Percentiles rank a stretch among this genome's conserved stretches.
Conservation (phyloP, 2,888 invertebrate genomes). For the Celastrina argiolus region DNA sequence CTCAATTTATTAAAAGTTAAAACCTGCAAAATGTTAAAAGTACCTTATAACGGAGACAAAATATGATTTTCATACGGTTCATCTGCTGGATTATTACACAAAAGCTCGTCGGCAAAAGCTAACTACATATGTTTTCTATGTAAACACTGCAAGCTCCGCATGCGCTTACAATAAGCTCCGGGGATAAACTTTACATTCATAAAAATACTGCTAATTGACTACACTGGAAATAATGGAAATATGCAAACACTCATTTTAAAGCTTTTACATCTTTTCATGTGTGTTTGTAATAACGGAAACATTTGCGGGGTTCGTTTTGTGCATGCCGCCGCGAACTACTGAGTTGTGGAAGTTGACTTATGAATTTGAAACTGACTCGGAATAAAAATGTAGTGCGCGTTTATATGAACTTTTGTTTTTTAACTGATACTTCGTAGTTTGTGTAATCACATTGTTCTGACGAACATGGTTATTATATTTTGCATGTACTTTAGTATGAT, state of each 20-base stretch:
- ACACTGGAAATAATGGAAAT: neutral
- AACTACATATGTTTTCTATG: slow-evolving; percentile 18
- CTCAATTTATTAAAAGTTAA: neutral
- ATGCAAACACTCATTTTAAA: neutral
- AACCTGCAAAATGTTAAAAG: neutral
- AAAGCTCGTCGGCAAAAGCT: slow-evolving; percentile 14
- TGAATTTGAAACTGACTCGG: neutral
- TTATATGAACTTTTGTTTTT: neutral
- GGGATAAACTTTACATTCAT: slow-evolving; percentile 16
- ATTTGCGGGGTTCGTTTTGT: neutral
- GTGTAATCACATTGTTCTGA: too few relatives aligned
- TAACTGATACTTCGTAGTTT: too few relatives aligned
- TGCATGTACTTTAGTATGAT: too few relatives aligned
- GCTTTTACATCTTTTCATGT: neutral
- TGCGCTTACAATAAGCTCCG: slow-evolving; percentile 3
- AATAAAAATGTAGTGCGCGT: neutral
- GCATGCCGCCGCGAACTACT: neutral
- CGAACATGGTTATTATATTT: too few relatives aligned
- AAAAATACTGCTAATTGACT: slow-evolving; percentile 12
- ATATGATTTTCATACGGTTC: neutral
- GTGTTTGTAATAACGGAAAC: neutral
- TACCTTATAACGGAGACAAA: neutral
- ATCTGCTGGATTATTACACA: slow-evolving; percentile 14
- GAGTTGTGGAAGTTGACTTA: neutral
- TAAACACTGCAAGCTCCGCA: slow-evolving; percentile 13